These are phyloP conservation scores for Dromaius novaehollandiae DNA, from an alignment of 2,113 vertebrate species.

Conservation along the genomic window DNA sequence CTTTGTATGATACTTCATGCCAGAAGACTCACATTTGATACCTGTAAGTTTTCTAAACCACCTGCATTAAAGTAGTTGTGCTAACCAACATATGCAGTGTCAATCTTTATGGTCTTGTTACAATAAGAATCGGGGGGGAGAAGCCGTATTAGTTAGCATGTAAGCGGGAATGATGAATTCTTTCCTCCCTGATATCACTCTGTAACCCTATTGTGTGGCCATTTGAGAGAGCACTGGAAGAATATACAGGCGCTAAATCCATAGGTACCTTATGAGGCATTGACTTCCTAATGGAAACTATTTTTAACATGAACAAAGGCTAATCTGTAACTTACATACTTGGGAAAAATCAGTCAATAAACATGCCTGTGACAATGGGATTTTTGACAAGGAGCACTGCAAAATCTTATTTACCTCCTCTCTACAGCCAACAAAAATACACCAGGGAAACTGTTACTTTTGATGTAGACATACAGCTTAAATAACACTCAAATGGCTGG, in stretches of 20 bases:
- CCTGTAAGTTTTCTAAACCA: slow-evolving; percentile 31
- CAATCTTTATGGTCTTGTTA: background rate
- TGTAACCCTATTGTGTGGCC: background rate
- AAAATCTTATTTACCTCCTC: slow-evolving; percentile 41
- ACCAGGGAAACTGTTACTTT: slow-evolving; percentile 16
- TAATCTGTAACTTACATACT: background rate
- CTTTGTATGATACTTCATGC: slow-evolving; percentile 43
- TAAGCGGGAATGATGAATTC: background rate
- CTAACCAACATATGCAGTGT: slow-evolving; percentile 12
- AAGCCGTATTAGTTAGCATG: background rate
- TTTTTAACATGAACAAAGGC: background rate
- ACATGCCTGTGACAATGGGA: background rate
- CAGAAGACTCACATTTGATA: slow-evolving; percentile 15
- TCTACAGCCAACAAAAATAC: slow-evolving; percentile 7
- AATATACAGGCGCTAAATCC: background rate
- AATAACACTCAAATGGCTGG: slow-evolving; percentile 26
- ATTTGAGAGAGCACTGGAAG: background rate
- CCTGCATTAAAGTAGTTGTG: slow-evolving; percentile 34
- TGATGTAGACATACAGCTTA: slow-evolving; percentile 27
- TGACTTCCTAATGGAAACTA: slow-evolving; percentile 15
- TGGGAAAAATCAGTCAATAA: slow-evolving; percentile 21
- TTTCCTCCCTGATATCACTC: background rate
- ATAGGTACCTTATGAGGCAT: background rate
- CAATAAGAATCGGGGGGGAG: background rate
- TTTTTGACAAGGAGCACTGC: slow-evolving; percentile 35